These are phyloP conservation scores for Lamellibrachia luymesi DNA, from an alignment of 1,140 invertebrate genomes.

Conservation along the genomic window DNA sequence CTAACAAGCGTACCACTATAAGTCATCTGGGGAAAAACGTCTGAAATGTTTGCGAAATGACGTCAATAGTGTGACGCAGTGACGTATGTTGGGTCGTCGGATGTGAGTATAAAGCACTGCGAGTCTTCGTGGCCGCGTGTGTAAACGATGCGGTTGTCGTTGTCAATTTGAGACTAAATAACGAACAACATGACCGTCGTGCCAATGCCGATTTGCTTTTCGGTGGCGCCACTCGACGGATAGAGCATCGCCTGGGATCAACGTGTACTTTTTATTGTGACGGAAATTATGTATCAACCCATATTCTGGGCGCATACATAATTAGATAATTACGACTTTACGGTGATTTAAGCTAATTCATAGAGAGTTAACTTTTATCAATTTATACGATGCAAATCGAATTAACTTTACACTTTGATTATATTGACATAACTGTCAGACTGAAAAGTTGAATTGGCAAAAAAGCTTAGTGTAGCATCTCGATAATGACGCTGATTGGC, in stretches of 20 bases:
- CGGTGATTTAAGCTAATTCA: too few species aligned
- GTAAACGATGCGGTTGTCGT: neutral
- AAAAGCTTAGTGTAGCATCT: too few species aligned
- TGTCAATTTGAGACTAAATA: neutral
- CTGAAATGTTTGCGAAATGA: neutral
- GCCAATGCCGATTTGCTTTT: neutral
- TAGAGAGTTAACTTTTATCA: too few species aligned
- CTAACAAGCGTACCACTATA: neutral
- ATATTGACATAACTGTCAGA: too few species aligned
- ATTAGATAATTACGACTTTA: too few species aligned
- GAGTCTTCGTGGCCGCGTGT: neutral
- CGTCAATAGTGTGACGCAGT: neutral
- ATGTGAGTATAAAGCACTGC: neutral
- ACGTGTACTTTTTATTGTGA: too few species aligned
- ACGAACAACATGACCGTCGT: neutral
- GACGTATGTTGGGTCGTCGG: neutral
- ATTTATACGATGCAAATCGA: too few species aligned
- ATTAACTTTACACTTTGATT: too few species aligned
- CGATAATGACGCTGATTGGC: too few species aligned
- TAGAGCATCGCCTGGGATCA: neutral
- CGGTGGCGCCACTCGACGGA: neutral
- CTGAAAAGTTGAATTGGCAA: too few species aligned
- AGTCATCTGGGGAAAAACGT: neutral
- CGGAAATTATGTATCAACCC: too few species aligned
- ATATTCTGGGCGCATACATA: too few species aligned